Evolutionary conservation across 2,888 invertebrate genomes (phyloP).

Genomic region (Ceramica pisi): DNA sequence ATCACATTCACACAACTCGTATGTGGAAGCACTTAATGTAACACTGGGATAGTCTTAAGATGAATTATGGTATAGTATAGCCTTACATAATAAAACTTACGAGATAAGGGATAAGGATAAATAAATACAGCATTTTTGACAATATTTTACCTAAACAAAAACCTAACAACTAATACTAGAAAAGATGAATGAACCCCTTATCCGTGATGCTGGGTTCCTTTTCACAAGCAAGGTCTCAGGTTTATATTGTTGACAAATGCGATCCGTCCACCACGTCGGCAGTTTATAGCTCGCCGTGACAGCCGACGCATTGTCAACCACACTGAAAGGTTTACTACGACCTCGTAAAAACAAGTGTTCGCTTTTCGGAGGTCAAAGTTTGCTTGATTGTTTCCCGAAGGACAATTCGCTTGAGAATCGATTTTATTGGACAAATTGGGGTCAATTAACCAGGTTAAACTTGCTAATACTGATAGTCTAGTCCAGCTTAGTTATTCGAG

Average conservation of each 20-base stretch:
- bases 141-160: slow-evolving; percentile 8
- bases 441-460: slow-evolving; percentile 36
- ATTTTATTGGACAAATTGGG: slow-evolving; percentile 47
- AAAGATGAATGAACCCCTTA: slow-evolving; percentile 65
- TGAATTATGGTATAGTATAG: not conserved
- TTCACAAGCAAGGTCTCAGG: slow-evolving; percentile 68
- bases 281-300: slow-evolving; percentile 79
- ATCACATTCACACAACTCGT: not conserved
- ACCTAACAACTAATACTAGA: slow-evolving; percentile 17
- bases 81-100: not conserved
- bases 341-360: slow-evolving; percentile 80
- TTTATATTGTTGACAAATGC: slow-evolving; percentile 83
- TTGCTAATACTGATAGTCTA: slow-evolving; percentile 40
- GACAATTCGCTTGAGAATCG: slow-evolving; percentile 57
- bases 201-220: slow-evolving; percentile 55
- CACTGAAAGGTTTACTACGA: slow-evolving; percentile 81
- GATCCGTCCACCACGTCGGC: slow-evolving; percentile 72
- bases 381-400: slow-evolving; percentile 63
- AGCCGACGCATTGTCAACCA: slow-evolving; percentile 78
- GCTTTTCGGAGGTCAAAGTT: slow-evolving; percentile 76
- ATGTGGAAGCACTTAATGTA: not conserved
- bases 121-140: not conserved
- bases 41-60: not conserved
- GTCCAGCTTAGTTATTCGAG: slow-evolving; percentile 26
- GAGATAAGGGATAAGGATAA: not conserved